Evolutionary conservation across 2,797 vertebrate genomes (phyloP).

Genomic region (Microcaecilia unicolor): DNA sequence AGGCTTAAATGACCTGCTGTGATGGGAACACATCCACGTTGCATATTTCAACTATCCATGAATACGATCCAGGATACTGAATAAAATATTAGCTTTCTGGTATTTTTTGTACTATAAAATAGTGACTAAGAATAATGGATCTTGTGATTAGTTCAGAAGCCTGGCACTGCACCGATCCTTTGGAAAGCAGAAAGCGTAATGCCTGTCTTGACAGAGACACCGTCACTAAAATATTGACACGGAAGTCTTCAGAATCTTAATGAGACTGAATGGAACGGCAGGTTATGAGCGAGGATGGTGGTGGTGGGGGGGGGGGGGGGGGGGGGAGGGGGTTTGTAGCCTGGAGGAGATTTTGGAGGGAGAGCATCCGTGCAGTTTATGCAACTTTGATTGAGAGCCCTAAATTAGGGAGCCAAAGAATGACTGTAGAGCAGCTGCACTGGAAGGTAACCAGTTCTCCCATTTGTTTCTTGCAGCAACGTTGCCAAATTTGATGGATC

Average conservation of each 20-base stretch:
- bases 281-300: no score
- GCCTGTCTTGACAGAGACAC: slow-evolving; percentile 7
- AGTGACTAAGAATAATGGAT: slow-evolving; percentile 24
- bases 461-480: neutral
- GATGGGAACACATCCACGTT: slow-evolving; percentile 31
- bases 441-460: slow-evolving; percentile 9
- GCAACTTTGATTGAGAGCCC: slow-evolving; percentile 3
- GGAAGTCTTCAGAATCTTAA: no score
- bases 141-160: slow-evolving; percentile 11
- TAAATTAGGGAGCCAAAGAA: slow-evolving; percentile 1
- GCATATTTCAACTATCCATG: slow-evolving; percentile 41
- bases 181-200: slow-evolving; percentile 10
- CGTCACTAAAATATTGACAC: neutral
- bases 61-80: slow-evolving; percentile 30
- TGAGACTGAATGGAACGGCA: no score
- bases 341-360: no score
- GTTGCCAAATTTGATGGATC: no score
- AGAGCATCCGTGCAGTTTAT: slow-evolving; percentile 10
- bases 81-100: slow-evolving; percentile 42
- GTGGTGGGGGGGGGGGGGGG: slow-evolving; percentile 5
- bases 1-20: no score
- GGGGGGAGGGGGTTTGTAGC: slow-evolving; percentile 8
- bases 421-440: neutral
- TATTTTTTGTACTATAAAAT: slow-evolving; percentile 12
- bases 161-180: neutral